Percentiles rank a stretch among this genome's conserved stretches.
These are phyloP conservation scores for Agrypnus murinus DNA, from an alignment of 2,888 invertebrate species.

Conservation along the genomic window DNA sequence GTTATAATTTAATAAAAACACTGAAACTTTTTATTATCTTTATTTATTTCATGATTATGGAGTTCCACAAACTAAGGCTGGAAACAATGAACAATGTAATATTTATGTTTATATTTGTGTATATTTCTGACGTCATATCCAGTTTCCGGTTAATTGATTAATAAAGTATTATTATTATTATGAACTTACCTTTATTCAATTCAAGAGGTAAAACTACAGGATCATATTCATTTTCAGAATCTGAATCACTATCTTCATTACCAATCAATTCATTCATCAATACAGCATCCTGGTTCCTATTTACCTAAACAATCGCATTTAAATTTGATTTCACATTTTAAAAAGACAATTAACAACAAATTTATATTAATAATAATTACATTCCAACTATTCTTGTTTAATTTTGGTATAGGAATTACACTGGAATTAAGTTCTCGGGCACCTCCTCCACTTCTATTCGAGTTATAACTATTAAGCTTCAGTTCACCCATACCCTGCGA, in stretches of 20 bases:
- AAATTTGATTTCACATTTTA: conserved; percentile 7
- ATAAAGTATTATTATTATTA: too few relatives aligned
- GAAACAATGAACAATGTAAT: too few relatives aligned
- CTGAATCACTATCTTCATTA: conserved; percentile 59
- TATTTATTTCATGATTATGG: too few relatives aligned
- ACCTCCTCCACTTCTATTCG: conserved; percentile 42
- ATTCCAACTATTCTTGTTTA: conserved; percentile 59
- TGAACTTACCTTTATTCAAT: conserved; percentile 56
- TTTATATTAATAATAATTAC: conserved; percentile 50
- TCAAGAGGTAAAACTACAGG: conserved; percentile 57
- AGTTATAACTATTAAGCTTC: conserved; percentile 54
- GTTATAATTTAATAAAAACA: too few relatives aligned
- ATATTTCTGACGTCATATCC: too few relatives aligned
- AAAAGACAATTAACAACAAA: conserved; percentile 6
- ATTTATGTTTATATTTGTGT: too few relatives aligned
- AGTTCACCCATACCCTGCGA: conserved; percentile 64
- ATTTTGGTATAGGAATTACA: conserved; percentile 47
- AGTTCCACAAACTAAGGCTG: too few relatives aligned
- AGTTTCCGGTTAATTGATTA: too few relatives aligned
- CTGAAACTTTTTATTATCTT: too few relatives aligned
- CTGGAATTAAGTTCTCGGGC: conserved; percentile 51
- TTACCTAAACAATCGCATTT: conserved; percentile 57
- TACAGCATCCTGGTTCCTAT: conserved; percentile 61
- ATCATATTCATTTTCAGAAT: conserved; percentile 60
- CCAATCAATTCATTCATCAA: conserved; percentile 60